These are phyloP conservation scores for Anhinga anhinga DNA, from an alignment of 2,113 vertebrate genomes.

Conservation along the genomic window DNA sequence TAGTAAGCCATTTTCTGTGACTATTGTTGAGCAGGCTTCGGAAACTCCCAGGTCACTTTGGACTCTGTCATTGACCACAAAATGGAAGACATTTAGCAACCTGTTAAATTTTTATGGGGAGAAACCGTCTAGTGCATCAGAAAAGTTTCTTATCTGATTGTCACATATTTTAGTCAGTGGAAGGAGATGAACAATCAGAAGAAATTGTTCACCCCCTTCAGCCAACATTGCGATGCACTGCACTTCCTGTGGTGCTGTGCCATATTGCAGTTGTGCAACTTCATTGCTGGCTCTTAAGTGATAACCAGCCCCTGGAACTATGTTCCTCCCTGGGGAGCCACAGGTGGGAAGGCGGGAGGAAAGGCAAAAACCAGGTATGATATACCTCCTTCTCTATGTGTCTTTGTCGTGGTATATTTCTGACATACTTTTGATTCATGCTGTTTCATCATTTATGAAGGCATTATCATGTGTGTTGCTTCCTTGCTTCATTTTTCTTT, in stretches of 20 bases:
- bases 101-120: not conserved
- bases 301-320: not conserved
- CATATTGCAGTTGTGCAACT: not conserved
- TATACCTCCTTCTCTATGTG: not conserved
- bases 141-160: not conserved
- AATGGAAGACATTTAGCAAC: not conserved
- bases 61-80: not conserved
- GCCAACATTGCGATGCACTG: fast-evolving
- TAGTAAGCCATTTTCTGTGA: not conserved
- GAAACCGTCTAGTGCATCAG: not conserved
- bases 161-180: not conserved
- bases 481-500: not conserved
- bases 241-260: not conserved
- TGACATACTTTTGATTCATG: not conserved
- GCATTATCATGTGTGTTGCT: not conserved
- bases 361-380: not conserved
- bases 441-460: not conserved
- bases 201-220: not conserved
- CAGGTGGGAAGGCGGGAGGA: not conserved
- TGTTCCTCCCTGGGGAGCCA: not conserved
- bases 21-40: not conserved
- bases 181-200: not conserved
- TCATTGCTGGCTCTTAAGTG: not conserved
- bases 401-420: not conserved
- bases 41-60: not conserved